These are phyloP conservation scores for Galeruca laticollis DNA, from an alignment of 2,888 invertebrate species.

Conservation along the genomic window DNA sequence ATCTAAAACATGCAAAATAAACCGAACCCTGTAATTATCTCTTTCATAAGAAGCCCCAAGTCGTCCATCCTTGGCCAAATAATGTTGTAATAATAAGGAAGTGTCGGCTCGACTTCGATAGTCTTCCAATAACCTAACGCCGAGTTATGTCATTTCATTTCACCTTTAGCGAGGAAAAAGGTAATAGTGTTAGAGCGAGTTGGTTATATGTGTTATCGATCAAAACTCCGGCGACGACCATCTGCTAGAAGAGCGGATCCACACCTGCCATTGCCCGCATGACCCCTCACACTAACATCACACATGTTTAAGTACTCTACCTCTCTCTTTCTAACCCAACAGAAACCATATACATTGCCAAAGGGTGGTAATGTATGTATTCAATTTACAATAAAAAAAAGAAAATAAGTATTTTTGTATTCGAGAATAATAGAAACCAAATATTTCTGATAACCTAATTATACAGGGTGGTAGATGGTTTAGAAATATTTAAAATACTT, in stretches of 20 bases:
- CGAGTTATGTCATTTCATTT: constrained; percentile 29
- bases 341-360: constrained; percentile 31
- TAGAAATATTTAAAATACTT: too few relatives aligned
- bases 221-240: constrained; percentile 47
- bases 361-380: constrained; percentile 27
- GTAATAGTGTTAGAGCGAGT: constrained; percentile 12
- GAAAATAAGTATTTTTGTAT: neutral
- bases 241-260: constrained; percentile 55
- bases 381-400: constrained; percentile 9
- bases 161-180: constrained; percentile 15
- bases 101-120: constrained; percentile 17
- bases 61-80: neutral
- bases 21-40: neutral
- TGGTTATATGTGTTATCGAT: constrained; percentile 41
- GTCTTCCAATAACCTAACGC: constrained; percentile 10
- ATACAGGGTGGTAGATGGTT: too few relatives aligned
- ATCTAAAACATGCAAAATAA: neutral
- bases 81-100: constrained; percentile 25
- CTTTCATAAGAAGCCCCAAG: neutral
- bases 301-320: constrained; percentile 50
- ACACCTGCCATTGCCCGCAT: constrained; percentile 61
- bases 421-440: neutral
- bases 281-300: constrained; percentile 54
- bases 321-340: constrained; percentile 34
- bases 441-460: neutral